A percentile compares a stretch with the other conserved stretches of the same genome.
These are phyloP conservation scores for Alligator mississippiensis DNA, from an alignment of 2,113 vertebrate species.

Conservation along the genomic window DNA sequence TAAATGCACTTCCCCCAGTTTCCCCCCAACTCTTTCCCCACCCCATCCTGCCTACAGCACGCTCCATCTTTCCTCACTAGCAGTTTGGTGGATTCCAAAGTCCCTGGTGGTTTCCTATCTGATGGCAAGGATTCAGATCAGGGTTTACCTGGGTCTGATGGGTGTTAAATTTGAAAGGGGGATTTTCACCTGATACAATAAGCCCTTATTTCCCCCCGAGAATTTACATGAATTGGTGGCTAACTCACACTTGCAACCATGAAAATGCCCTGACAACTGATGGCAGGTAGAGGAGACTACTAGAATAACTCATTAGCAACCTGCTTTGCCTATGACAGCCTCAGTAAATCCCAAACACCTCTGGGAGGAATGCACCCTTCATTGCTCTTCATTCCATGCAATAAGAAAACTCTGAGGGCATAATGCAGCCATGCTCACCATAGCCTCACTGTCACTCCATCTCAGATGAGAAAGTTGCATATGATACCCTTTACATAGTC, in stretches of 20 bases:
- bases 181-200: background rate
- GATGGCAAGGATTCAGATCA: background rate
- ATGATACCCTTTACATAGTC: background rate
- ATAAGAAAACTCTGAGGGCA: background rate
- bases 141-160: background rate
- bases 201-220: background rate
- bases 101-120: no score
- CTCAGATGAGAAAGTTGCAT: background rate
- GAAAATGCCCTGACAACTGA: background rate
- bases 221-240: background rate
- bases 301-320: background rate
- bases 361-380: accelerated
- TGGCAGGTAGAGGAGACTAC: background rate
- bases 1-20: no score
- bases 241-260: background rate
- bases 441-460: background rate
- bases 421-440: background rate
- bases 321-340: background rate
- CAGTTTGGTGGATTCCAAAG: no score
- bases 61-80: no score
- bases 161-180: background rate
- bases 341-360: background rate
- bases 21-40: no score
- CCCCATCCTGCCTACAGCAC: no score
- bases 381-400: background rate